phyloP scores from a whole-genome alignment of 1,140 invertebrate species.

The Phymorhynchus buccinoides region DNA sequence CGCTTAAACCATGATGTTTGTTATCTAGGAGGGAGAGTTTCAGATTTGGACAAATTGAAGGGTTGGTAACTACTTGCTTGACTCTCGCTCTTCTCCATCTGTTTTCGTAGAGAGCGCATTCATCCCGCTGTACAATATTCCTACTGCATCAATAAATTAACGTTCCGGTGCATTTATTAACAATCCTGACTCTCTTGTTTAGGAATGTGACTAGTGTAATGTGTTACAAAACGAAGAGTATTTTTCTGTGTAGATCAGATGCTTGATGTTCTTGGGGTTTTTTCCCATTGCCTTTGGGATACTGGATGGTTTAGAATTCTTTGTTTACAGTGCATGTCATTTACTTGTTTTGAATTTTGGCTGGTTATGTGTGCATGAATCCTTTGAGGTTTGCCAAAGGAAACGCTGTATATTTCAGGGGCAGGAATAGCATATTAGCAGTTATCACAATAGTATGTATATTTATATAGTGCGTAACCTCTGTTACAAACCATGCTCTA shows the following conservation, averaged over 20 bases:
- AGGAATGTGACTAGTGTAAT: too few species aligned
- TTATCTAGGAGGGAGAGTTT: conserved; percentile 52
- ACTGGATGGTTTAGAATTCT: too few species aligned
- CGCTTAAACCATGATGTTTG: conserved; percentile 2
- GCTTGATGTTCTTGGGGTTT: neutral
- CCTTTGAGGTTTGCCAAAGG: too few species aligned
- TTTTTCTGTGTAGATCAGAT: neutral
- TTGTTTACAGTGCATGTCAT: too few species aligned
- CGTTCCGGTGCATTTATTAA: neutral
- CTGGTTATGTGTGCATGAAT: too few species aligned
- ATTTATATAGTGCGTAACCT: too few species aligned
- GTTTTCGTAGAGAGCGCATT: neutral
- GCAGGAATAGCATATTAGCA: too few species aligned
- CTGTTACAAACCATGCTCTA: too few species aligned
- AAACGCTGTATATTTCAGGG: too few species aligned
- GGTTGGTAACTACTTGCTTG: conserved; percentile 38
- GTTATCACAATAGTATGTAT: too few species aligned
- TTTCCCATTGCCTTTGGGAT: too few species aligned
- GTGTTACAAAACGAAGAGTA: neutral
- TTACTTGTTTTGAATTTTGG: too few species aligned
- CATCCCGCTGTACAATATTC: neutral
- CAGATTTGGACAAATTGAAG: conserved; percentile 53
- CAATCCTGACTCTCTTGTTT: neutral
- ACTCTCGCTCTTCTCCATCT: neutral
- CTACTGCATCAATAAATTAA: neutral